Base-by-base conservation (phyloP, 1,140 invertebrate genomes). In the Helicoverpa zea region DNA sequence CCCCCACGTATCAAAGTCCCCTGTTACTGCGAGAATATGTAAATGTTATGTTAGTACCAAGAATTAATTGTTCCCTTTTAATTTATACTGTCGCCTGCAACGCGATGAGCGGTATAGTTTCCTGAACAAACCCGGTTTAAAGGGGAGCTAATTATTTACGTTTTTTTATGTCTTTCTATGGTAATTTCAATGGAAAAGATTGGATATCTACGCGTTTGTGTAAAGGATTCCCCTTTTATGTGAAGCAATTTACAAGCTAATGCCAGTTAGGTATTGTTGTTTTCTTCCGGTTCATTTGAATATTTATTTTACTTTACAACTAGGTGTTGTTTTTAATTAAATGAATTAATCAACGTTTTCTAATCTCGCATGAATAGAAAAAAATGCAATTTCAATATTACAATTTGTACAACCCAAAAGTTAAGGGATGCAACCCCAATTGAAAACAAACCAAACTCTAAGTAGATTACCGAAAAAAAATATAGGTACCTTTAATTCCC, bases 31-130 rank as follows among this genome's bases (percentile, higher is more conserved):
- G 13, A 54, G 29, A 64, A 51, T 77, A 77, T 77, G 75, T 64
- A 77, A 77, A 77, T 77, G 49, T 54, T 63, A 66, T 66, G 47
- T 75, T 80, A 47, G 79, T 74, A 74, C 80, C 16, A 52, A 77
- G 61, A 49, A 73, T 78, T 78, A 82, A 82, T 64, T 74, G 72
- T 80, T 61, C 47, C 58, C 23, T 51, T 72, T 52, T 74, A 81
- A 81, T 81, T 72, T 81, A 78, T 81, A 51, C 70, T 43, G 70
- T 73, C 63, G 63, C 63, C 51, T 3, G 12, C 51, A 43, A 56
- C 18, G n/a, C 29, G 54, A 73, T 73, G 70, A 73, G 29, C 30
- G 29, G n/a, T 73, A 73, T 73, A 56, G 70, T 73, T 73, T 73
- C 70, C 54, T 73, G 68, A 30, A 16, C 18, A 9, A 72, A 16